Base-by-base conservation (phyloP, 2,113 vertebrate species). In the Onychostruthus taczanowskii region DNA sequence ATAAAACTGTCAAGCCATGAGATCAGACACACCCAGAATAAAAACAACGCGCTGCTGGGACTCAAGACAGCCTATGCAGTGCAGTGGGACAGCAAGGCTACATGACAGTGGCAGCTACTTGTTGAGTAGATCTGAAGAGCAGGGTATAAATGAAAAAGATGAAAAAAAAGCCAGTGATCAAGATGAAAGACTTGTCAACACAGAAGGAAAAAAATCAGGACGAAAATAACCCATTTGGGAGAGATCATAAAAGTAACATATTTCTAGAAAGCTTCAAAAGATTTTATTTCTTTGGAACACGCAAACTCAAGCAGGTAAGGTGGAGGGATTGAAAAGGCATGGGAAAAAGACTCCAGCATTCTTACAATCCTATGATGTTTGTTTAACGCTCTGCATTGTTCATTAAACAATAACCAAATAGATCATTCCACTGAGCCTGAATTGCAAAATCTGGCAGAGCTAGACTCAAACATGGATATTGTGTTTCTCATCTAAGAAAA, bases 341-440 rank as follows among this genome's bases (percentile, higher is more conserved):
- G 72, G 75, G 82, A 61, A 78, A 87, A 80, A 84, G 53, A 27
- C 58, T 84, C 49, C 53, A 78, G 52, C 44, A 26, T 72, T 93
- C 56, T 69, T 87, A 70, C 46, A 81, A 13, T 31, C 53, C 21
- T 64, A 13, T 46, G 61, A 23, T 91, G 79, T 88, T 96, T 94
- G 75, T 81, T 86, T 90, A 94, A 86, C 0, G 0, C 59, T 86
- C 61, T 88, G 63, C 85, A 93, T 94, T 96, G 88, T 97, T 95
- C 90, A 84, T 68, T 93, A 62, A 89, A 96, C 73, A 90, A 95
- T 96, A 96, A 96, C 67, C 63, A 76, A 95, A 93, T 17, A 90
- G 85, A 86, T 88, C 94, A 87, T 59, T 95, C 50, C 59, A 78
- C 61, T 82, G 41, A 75, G 84, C 26, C 66, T 79, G 91, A 86